phyloP scores from a whole-genome alignment of 2,888 invertebrate species.

The Sesia bembeciformis region DNA sequence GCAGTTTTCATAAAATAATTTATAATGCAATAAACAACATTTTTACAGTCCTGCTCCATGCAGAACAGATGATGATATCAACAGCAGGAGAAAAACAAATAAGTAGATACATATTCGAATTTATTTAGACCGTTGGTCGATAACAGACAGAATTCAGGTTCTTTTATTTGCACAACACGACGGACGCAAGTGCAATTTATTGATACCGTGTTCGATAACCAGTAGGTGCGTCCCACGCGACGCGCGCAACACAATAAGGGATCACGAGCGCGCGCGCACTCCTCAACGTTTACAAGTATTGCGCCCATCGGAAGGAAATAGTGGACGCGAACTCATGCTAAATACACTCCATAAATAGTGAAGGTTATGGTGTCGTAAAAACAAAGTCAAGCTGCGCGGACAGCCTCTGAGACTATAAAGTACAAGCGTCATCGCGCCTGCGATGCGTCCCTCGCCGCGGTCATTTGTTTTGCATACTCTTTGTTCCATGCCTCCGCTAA shows the following conservation, averaged over 20 bases:
- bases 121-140: slow-evolving; percentile 65
- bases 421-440: slow-evolving; percentile 42
- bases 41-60: neutral
- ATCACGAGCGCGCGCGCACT: slow-evolving; percentile 27
- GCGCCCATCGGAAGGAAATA: slow-evolving; percentile 55
- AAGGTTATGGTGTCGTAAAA: slow-evolving; percentile 63
- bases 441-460: neutral
- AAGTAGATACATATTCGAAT: slow-evolving; percentile 49
- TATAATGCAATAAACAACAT: neutral
- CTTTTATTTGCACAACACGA: slow-evolving; percentile 64
- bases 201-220: slow-evolving; percentile 65
- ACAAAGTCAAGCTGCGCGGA: slow-evolving; percentile 66
- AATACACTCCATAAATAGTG: slow-evolving; percentile 63
- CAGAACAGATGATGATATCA: slow-evolving; percentile 55
- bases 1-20: neutral
- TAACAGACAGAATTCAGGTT: slow-evolving; percentile 48
- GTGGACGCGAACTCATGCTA: slow-evolving; percentile 48
- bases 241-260: slow-evolving; percentile 23
- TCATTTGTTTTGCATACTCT: neutral
- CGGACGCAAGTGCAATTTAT: slow-evolving; percentile 68
- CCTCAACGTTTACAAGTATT: slow-evolving; percentile 39
- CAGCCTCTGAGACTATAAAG: slow-evolving; percentile 45
- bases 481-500: neutral
- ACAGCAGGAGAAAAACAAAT: slow-evolving; percentile 44
- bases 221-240: slow-evolving; percentile 65